These are phyloP conservation scores for Chlorospingus flavigularis DNA, from an alignment of 2,797 vertebrate species.

Conservation along the genomic window DNA sequence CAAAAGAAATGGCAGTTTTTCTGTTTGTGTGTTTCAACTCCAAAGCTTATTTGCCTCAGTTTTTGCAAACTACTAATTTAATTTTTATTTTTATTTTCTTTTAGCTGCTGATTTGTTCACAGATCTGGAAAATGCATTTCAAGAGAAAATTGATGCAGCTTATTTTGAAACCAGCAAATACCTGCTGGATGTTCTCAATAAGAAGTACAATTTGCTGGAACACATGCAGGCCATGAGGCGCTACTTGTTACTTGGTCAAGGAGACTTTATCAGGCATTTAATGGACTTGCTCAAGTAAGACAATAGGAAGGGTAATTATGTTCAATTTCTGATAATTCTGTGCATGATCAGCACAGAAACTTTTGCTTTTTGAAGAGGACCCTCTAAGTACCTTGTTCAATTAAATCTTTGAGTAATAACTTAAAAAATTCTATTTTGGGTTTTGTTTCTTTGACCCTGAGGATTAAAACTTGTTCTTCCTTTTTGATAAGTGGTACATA, in stretches of 20 bases:
- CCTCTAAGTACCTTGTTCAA: not conserved
- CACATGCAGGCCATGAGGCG: slow-evolving; percentile 97
- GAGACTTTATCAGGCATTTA: slow-evolving; percentile 96
- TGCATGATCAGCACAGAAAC: not conserved
- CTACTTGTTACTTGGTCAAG: slow-evolving; percentile 96
- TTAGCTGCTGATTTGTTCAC: slow-evolving; percentile 90
- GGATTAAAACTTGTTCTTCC: not conserved
- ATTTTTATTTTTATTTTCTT: not conserved
- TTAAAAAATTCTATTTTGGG: not conserved
- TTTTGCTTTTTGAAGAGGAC: not conserved
- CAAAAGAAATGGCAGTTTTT: not conserved
- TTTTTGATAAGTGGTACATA: not conserved
- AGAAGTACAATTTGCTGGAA: slow-evolving; percentile 92
- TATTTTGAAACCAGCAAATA: slow-evolving; percentile 98
- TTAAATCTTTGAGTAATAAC: not conserved
- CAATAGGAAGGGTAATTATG: not conserved
- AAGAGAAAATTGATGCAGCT: slow-evolving; percentile 94
- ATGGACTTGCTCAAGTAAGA: slow-evolving; percentile 98
- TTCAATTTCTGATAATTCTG: not conserved
- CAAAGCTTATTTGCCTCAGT: not conserved
- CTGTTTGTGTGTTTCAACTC: not conserved
- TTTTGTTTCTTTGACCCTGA: not conserved
- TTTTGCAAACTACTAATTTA: not conserved
- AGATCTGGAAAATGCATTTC: slow-evolving; percentile 93
- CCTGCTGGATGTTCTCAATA: slow-evolving; percentile 91